phyloP scores from a whole-genome alignment of 2,888 invertebrate genomes.

The Amblyjoppa fuscipennis region DNA sequence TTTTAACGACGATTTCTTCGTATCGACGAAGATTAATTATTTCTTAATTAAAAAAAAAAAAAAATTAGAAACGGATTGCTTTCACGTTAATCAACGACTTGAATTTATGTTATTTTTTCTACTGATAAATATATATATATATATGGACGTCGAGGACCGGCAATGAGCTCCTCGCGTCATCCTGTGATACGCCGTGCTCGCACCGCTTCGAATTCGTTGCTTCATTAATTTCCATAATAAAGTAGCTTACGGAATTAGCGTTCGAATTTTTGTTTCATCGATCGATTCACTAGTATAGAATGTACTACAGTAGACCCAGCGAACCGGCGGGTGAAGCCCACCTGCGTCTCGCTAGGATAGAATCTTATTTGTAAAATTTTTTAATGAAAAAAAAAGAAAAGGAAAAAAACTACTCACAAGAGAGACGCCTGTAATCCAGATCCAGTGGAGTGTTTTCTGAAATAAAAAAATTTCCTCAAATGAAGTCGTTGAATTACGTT shows the following conservation, averaged over 20 bases:
- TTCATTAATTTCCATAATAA: constrained; percentile 24
- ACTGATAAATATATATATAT: constrained; percentile 23
- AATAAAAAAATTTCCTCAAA: constrained; percentile 68
- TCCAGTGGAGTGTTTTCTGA: constrained; percentile 54
- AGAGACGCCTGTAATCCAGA: constrained; percentile 63
- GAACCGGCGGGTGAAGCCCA: constrained; percentile 50
- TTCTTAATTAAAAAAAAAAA: constrained; percentile 28
- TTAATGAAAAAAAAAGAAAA: constrained; percentile 27
- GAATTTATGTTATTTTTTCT: constrained; percentile 36
- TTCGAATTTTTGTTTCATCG: constrained; percentile 23
- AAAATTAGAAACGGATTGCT: constrained; percentile 4
- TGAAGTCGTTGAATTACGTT: constrained; percentile 56
- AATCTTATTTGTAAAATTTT: constrained; percentile 55
- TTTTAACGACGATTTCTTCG: constrained; percentile 44
- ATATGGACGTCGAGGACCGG: constrained; percentile 65
- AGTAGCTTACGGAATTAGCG: neutral
- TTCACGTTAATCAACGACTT: constrained; percentile 28
- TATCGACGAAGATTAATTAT: constrained; percentile 20
- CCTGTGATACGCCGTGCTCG: constrained; percentile 66
- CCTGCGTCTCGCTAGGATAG: constrained; percentile 53
- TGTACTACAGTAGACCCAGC: constrained; percentile 53
- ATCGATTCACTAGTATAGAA: constrained; percentile 68
- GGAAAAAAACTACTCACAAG: constrained; percentile 40
- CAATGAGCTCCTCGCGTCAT: constrained; percentile 59
- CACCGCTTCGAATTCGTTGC: constrained; percentile 58